phyloP scores from a whole-genome alignment of 2,888 invertebrate genomes.

The Nowickia ferox region DNA sequence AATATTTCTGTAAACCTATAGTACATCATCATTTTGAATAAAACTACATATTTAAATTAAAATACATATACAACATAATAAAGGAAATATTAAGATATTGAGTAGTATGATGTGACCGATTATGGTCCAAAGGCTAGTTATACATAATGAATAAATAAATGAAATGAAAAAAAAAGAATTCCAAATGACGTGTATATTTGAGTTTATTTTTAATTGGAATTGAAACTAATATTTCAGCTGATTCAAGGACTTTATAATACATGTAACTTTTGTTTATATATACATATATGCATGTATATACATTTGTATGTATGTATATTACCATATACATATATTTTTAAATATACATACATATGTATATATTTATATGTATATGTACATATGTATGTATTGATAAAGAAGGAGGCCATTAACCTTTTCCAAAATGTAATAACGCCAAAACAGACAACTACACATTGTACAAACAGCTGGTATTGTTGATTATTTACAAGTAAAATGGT shows the following conservation, averaged over 20 bases:
- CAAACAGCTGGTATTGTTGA: constrained; percentile 9
- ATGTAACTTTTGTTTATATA: no score
- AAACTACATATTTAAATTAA: neutral
- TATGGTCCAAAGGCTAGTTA: no score
- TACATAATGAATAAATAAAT: no score
- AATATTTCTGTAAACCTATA: constrained; percentile 46
- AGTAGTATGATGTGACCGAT: no score
- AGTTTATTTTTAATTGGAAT: neutral
- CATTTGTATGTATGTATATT: no score
- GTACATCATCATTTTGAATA: constrained; percentile 9
- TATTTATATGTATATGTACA: no score
- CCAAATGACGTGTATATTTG: neutral
- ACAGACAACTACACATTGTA: constrained; percentile 1
- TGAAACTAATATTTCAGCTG: neutral
- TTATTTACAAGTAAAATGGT: constrained; percentile 1
- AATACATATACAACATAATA: neutral
- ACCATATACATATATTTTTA: no score
- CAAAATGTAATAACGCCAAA: neutral
- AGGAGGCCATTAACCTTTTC: constrained; percentile 36
- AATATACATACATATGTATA: no score
- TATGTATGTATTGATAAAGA: constrained; percentile 3
- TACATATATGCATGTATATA: no score
- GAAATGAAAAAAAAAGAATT: no score
- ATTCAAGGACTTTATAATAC: neutral
- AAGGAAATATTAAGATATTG: no score